These are phyloP conservation scores for Paratilapia polleni DNA, from an alignment of 2,113 vertebrate genomes.

Conservation along the genomic window DNA sequence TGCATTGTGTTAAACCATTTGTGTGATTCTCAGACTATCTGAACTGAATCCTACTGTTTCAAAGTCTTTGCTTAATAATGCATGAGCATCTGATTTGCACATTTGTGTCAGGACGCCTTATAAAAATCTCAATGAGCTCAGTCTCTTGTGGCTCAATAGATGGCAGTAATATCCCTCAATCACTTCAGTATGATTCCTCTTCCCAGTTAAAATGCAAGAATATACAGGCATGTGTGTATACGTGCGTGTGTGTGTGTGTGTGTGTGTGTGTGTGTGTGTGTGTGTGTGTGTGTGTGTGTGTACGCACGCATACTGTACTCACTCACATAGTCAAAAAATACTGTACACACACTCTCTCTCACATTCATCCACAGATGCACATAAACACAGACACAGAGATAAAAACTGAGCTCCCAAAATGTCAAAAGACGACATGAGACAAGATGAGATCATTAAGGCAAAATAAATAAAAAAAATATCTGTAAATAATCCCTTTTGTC, in stretches of 20 bases:
- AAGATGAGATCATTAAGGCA: constrained; percentile 53
- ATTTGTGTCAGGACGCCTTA: constrained; percentile 45
- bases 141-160: constrained; percentile 82
- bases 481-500: constrained; percentile 47
- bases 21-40: constrained; percentile 10
- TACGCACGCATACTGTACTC: background rate
- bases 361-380: background rate
- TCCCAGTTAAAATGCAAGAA: constrained; percentile 52
- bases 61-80: constrained; percentile 54
- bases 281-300: background rate
- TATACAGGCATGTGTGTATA: background rate
- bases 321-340: background rate
- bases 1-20: constrained; percentile 12
- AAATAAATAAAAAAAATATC: constrained; percentile 30
- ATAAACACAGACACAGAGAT: constrained; percentile 16
- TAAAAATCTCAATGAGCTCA: constrained; percentile 69
- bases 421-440: constrained; percentile 34
- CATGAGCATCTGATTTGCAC: constrained; percentile 61
- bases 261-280: background rate
- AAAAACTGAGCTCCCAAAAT: constrained; percentile 20
- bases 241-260: background rate
- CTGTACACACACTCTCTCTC: background rate
- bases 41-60: constrained; percentile 33
- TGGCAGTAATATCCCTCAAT: constrained; percentile 86
- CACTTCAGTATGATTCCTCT: constrained; percentile 69